Conservation (phyloP, 2,888 invertebrate species). For the Strigamia transsilvanica region DNA sequence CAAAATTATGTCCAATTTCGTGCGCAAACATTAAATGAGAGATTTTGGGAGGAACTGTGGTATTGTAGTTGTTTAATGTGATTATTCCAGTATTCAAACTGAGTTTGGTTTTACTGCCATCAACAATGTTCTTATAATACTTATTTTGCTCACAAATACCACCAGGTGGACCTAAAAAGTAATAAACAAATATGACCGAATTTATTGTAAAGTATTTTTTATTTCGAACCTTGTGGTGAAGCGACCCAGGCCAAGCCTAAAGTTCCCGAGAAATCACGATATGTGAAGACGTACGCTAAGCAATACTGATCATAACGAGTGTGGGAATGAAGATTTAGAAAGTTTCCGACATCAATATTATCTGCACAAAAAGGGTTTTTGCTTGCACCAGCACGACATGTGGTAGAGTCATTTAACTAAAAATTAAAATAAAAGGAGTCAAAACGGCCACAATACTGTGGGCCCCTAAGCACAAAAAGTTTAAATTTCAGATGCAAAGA, state of each 20-base stretch:
- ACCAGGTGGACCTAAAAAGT: conserved; percentile 87
- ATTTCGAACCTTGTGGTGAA: conserved; percentile 75
- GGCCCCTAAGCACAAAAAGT: too few species aligned
- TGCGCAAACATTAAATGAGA: conserved; percentile 97
- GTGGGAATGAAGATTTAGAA: conserved; percentile 95
- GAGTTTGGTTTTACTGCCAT: conserved; percentile 89
- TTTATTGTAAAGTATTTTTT: too few species aligned
- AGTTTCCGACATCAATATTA: conserved; percentile 99
- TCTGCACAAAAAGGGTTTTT: conserved; percentile 81
- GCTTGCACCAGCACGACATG: conserved; percentile 74
- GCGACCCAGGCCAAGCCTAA: conserved; percentile 99
- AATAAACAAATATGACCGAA: too few species aligned
- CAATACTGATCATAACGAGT: conserved; percentile 98
- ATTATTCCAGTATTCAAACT: conserved; percentile 98
- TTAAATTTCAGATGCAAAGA: too few species aligned
- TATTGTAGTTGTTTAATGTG: conserved; percentile 98
- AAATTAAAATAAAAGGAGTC: not conserved
- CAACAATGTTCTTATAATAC: conserved; percentile 95
- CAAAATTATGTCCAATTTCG: conserved; percentile 97
- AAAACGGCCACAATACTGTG: too few species aligned
- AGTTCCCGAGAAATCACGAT: conserved; percentile 95
- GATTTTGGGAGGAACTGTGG: conserved; percentile 94
- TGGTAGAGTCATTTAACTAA: conserved; percentile 89
- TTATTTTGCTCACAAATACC: conserved; percentile 99
- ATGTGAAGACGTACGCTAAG: conserved; percentile 96